Percentiles rank a stretch among this genome's conserved stretches.
Conservation (phyloP, 2,888 invertebrate genomes). For the Pseudococcus jackbeardsleyi region DNA sequence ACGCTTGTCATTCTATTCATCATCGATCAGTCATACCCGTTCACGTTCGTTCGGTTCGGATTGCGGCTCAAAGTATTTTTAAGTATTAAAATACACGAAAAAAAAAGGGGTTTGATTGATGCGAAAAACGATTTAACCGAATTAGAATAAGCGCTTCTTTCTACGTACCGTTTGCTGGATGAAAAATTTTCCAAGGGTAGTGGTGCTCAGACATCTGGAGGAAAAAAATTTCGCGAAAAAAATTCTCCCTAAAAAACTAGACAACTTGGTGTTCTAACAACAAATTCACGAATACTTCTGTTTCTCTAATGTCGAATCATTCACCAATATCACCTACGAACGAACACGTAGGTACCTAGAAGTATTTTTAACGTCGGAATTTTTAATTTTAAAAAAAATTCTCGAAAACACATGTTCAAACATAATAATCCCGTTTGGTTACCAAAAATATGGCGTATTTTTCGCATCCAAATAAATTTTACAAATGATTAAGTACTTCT, state of each 20-base stretch:
- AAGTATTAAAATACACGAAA: conserved; percentile 47
- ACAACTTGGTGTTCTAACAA: background rate
- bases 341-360: background rate
- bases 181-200: background rate
- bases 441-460: background rate
- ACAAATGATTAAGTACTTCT: background rate
- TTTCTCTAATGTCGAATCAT: background rate
- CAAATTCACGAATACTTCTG: background rate
- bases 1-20: conserved; percentile 64
- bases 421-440: background rate
- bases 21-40: conserved; percentile 62
- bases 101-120: conserved; percentile 59
- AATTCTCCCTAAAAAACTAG: background rate
- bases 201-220: background rate
- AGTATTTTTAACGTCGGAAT: background rate
- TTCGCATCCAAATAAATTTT: background rate
- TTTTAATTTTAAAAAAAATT: background rate
- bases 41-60: conserved; percentile 24
- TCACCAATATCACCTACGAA: background rate
- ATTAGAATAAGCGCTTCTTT: background rate
- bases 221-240: background rate
- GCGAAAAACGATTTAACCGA: conserved; percentile 59
- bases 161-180: background rate
- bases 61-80: conserved; percentile 57
- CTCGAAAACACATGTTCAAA: background rate